Conservation (phyloP, 2,113 vertebrate genomes). For the Heterotis niloticus region DNA sequence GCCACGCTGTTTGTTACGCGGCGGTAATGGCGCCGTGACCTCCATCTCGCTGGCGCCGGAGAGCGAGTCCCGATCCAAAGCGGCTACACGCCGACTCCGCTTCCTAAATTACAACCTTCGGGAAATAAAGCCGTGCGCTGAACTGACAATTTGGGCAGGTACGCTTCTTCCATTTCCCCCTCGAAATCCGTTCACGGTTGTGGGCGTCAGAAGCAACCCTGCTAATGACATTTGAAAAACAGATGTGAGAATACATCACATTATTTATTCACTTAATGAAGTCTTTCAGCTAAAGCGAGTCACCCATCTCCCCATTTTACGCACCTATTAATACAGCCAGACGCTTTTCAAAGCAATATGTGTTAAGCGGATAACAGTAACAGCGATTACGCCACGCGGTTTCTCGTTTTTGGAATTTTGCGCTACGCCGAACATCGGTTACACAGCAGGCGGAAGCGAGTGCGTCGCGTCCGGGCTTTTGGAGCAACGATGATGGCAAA, state of each 20-base stretch:
- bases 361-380: not conserved
- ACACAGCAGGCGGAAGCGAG: not conserved
- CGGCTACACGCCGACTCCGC: not conserved
- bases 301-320: not conserved
- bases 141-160: not conserved
- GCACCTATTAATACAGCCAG: not conserved
- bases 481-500: not conserved
- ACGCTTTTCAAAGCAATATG: not conserved
- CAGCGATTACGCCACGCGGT: not conserved
- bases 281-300: not conserved
- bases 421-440: not conserved
- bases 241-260: conserved; percentile 15
- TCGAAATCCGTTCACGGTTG: too few relatives aligned
- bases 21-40: conserved; percentile 13
- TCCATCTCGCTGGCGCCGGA: not conserved
- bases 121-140: not conserved
- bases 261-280: not conserved
- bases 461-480: not conserved
- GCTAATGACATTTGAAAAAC: not conserved
- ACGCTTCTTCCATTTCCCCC: not conserved
- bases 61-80: not conserved
- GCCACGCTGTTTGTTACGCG: not conserved
- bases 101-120: conserved; percentile 4
- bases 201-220: not conserved
- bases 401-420: not conserved